phyloP scores from a whole-genome alignment of 2,113 vertebrate species.

The Pogonocichla stellata region DNA sequence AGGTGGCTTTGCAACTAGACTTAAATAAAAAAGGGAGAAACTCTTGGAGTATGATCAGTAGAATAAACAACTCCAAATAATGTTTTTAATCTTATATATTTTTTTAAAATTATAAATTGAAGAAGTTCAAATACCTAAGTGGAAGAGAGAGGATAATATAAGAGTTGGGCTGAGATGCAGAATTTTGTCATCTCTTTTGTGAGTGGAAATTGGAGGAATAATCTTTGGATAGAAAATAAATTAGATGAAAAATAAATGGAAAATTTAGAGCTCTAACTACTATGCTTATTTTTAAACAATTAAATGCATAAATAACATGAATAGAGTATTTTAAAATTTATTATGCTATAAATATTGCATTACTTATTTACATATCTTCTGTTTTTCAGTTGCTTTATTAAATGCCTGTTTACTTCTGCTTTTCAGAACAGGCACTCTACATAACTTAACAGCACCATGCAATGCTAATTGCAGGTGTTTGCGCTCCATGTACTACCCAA shows the following conservation, averaged over 20 bases:
- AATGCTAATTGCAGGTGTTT: constrained; percentile 75
- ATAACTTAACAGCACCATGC: constrained; percentile 72
- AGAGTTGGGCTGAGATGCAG: not conserved
- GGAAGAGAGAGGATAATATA: not conserved
- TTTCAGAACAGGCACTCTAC: constrained; percentile 67
- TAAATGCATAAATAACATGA: not conserved
- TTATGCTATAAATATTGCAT: not conserved
- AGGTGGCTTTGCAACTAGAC: not conserved
- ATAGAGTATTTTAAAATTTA: not conserved
- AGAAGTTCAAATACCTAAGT: not conserved
- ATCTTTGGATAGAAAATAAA: not conserved
- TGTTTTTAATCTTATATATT: not conserved
- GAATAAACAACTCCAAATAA: not conserved
- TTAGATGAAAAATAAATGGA: not conserved
- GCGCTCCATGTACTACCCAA: constrained; percentile 73
- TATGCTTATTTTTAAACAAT: not conserved
- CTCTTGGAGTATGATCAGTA: not conserved
- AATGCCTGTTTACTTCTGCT: not conserved
- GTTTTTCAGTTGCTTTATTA: not conserved
- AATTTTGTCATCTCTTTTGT: not conserved
- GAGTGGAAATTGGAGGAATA: not conserved
- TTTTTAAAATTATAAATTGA: not conserved
- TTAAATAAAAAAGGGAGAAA: not conserved
- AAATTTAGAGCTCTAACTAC: not conserved
- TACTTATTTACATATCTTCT: not conserved